Evolutionary conservation across 2,113 vertebrate genomes (phyloP).

Genomic region (Beaufortia kweichowensis): DNA sequence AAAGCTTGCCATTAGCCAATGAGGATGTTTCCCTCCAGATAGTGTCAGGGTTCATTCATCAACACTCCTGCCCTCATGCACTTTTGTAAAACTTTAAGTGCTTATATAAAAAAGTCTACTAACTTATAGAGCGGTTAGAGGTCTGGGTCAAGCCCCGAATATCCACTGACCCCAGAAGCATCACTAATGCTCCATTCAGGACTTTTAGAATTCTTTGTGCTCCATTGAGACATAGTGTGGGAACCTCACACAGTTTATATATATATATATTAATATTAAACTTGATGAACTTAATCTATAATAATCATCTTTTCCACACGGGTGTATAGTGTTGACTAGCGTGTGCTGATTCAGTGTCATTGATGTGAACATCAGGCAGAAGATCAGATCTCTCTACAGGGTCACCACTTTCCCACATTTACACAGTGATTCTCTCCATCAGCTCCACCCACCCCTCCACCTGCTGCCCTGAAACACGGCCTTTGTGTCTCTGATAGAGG

Average conservation of each 20-base stretch:
- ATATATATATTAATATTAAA: too few relatives aligned
- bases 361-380: constrained; percentile 44
- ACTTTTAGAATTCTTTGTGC: constrained; percentile 59
- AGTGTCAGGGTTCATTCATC: constrained; percentile 13
- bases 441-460: constrained; percentile 52
- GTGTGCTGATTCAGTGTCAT: constrained; percentile 42
- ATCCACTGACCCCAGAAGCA: neutral
- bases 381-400: constrained; percentile 45
- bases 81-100: too few relatives aligned
- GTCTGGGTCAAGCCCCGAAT: too few relatives aligned
- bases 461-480: constrained; percentile 67
- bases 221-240: constrained; percentile 52
- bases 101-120: too few relatives aligned
- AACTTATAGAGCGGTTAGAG: too few relatives aligned
- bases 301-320: too few relatives aligned
- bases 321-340: constrained; percentile 6
- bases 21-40: constrained; percentile 59
- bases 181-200: constrained; percentile 54
- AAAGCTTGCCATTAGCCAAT: neutral
- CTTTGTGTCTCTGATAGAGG: constrained; percentile 58
- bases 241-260: constrained; percentile 52
- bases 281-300: too few relatives aligned
- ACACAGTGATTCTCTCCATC: constrained; percentile 38
- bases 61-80: too few relatives aligned
- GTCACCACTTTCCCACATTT: constrained; percentile 57